A percentile compares a stretch with the other conserved stretches of the same genome.
These are phyloP conservation scores for Eptatretus burgeri DNA, from an alignment of 2,113 vertebrate species.

Conservation along the genomic window DNA sequence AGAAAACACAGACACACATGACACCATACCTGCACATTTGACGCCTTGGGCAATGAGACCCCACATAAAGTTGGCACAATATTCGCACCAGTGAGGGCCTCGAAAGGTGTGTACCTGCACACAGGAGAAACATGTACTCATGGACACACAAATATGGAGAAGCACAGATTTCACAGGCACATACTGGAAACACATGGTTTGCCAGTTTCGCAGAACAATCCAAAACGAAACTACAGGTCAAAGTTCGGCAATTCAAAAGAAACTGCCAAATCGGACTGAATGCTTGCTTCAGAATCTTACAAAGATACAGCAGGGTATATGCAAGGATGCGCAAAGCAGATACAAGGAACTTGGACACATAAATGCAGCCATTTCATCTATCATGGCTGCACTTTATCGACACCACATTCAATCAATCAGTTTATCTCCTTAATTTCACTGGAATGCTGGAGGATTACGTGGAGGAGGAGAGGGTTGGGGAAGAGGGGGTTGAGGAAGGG, in stretches of 20 bases:
- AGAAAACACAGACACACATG: too few species aligned
- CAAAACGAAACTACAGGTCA: not conserved
- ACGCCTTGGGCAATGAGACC: slow-evolving; percentile 96
- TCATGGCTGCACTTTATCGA: too few species aligned
- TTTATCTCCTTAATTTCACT: too few species aligned
- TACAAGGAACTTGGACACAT: too few species aligned
- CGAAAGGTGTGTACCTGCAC: slow-evolving; percentile 78
- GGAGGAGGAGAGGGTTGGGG: too few species aligned
- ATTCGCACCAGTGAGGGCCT: slow-evolving; percentile 94
- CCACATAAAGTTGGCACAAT: slow-evolving; percentile 99
- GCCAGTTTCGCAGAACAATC: not conserved
- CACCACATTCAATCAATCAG: too few species aligned
- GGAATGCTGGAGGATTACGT: too few species aligned
- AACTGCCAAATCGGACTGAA: not conserved
- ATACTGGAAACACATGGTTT: not conserved
- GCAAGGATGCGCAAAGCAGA: too few species aligned
- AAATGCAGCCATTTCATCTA: too few species aligned
- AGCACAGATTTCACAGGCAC: not conserved
- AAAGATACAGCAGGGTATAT: too few species aligned
- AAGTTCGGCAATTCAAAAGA: not conserved
- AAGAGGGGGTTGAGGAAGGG: too few species aligned
- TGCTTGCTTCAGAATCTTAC: too few species aligned
- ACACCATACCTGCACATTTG: slow-evolving; percentile 58
- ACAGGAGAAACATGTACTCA: not conserved
- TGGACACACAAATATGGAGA: not conserved